Percentiles rank a stretch among this genome's conserved stretches.
Conservation (phyloP, 2,113 vertebrate genomes). For the Ochotona princeps region DNA sequence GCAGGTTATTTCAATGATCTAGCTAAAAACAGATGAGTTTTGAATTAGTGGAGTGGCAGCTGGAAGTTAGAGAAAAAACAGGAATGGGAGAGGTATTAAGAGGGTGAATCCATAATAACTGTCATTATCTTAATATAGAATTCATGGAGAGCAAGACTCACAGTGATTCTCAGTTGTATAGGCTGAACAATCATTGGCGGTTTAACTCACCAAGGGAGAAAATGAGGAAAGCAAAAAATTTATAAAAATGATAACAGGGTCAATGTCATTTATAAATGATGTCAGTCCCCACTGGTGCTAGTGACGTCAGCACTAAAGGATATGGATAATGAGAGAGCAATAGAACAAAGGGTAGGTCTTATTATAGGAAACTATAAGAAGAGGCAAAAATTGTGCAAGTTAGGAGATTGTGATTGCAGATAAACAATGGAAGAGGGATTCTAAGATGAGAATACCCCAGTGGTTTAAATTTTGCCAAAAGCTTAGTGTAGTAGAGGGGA, state of each 20-base stretch:
- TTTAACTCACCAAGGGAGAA: neutral
- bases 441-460: neutral
- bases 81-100: neutral
- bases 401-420: neutral
- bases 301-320: neutral
- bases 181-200: neutral
- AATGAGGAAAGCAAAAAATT: neutral
- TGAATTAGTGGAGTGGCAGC: neutral
- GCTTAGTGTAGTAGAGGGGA: neutral
- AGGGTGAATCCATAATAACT: neutral
- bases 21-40: neutral
- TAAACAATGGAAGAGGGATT: neutral
- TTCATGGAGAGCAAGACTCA: neutral
- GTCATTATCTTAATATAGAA: neutral
- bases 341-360: neutral
- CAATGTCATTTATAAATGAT: neutral
- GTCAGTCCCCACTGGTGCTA: neutral
- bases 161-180: neutral
- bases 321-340: neutral
- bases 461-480: slow-evolving; percentile 20
- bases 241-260: neutral
- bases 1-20: neutral
- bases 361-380: neutral
- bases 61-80: neutral
- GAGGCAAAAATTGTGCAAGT: neutral